phyloP scores from a whole-genome alignment of 2,797 vertebrate species.

The Pterois miles region DNA sequence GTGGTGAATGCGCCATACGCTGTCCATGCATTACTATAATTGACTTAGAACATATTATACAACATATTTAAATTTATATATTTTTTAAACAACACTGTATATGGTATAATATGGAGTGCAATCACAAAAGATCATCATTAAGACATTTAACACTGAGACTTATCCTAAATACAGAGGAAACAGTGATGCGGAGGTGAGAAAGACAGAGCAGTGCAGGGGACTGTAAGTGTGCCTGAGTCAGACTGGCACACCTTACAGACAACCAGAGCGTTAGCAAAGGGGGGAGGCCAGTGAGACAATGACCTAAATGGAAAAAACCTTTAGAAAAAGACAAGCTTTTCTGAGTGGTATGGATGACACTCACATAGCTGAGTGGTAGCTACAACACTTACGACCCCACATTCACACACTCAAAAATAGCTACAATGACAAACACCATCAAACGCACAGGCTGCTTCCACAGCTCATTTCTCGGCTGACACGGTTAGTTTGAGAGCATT shows the following conservation, averaged over 20 bases:
- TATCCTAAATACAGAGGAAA: conserved; percentile 33
- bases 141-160: conserved; percentile 22
- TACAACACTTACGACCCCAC: conserved; percentile 19
- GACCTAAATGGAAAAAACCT: conserved; percentile 40
- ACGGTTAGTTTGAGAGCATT: conserved; percentile 50
- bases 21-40: conserved; percentile 35
- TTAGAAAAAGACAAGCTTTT: conserved; percentile 42
- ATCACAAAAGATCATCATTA: conserved; percentile 15
- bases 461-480: conserved; percentile 23
- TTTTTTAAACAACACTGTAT: neutral
- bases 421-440: conserved; percentile 23
- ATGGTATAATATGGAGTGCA: conserved; percentile 1
- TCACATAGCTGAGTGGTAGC: conserved; percentile 26
- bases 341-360: conserved; percentile 39
- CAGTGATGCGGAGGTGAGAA: conserved; percentile 27
- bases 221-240: conserved; percentile 54
- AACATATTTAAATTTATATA: conserved; percentile 12
- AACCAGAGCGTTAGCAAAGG: conserved; percentile 56
- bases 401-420: conserved; percentile 26
- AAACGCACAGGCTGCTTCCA: conserved; percentile 20
- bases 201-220: conserved; percentile 38
- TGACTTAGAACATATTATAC: conserved; percentile 8
- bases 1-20: conserved; percentile 20
- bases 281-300: conserved; percentile 40
- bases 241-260: conserved; percentile 56